Conservation (phyloP, 1,140 invertebrate genomes). For the Eriosoma lanigerum region DNA sequence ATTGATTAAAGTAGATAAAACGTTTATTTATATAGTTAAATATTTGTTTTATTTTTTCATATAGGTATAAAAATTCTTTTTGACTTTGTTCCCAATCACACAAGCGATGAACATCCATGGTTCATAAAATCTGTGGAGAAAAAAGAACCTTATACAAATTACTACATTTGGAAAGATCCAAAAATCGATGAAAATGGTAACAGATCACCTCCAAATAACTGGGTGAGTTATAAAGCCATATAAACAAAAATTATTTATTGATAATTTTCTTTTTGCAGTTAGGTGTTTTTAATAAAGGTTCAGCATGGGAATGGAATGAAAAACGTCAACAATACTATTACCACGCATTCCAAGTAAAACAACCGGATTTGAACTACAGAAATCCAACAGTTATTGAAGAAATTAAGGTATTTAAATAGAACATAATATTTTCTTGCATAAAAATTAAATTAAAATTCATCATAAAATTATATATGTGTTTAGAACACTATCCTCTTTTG, state of each 20-base stretch:
- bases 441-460: no score
- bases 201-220: constrained; percentile 63
- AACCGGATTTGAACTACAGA: constrained; percentile 77
- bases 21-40: not conserved
- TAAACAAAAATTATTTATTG: not conserved
- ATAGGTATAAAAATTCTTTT: constrained; percentile 75
- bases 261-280: constrained; percentile 58
- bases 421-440: no score
- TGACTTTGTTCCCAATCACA: constrained; percentile 85
- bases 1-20: constrained; percentile 55
- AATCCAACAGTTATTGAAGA: constrained; percentile 65
- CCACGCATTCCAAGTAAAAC: constrained; percentile 70
- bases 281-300: constrained; percentile 67
- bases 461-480: not conserved
- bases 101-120: constrained; percentile 76
- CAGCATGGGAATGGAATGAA: constrained; percentile 72
- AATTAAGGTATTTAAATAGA: constrained; percentile 62
- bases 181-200: constrained; percentile 58
- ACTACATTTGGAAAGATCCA: constrained; percentile 75
- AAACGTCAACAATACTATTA: constrained; percentile 72
- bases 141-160: constrained; percentile 69
- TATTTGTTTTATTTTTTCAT: constrained; percentile 52
- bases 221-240: constrained; percentile 58
- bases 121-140: constrained; percentile 69
- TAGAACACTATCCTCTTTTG: constrained; percentile 64